Percentiles rank a stretch among this genome's conserved stretches.
Evolutionary conservation across 1,140 invertebrate genomes (phyloP).

Genomic region (Bombus fervidus): DNA sequence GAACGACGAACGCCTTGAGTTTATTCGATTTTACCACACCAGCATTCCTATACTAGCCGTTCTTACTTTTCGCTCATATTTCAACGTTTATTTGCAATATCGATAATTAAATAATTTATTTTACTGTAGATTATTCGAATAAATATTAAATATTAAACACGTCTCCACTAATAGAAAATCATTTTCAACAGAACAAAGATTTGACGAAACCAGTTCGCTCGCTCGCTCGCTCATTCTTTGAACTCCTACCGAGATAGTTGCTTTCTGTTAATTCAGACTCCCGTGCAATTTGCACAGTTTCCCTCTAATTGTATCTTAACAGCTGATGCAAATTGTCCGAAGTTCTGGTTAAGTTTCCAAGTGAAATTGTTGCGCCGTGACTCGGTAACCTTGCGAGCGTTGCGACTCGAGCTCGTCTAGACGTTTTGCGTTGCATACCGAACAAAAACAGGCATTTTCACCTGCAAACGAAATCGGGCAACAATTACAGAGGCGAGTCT

Average conservation of each 20-base stretch:
- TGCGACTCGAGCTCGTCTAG: background rate
- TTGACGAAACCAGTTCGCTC: background rate
- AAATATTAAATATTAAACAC: no score
- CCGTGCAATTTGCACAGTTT: conserved; percentile 27
- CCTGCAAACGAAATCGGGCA: conserved; percentile 48
- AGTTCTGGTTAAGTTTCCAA: conserved; percentile 34
- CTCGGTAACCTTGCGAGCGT: conserved; percentile 30
- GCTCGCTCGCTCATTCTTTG: background rate
- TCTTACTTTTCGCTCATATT: background rate
- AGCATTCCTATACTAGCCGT: background rate
- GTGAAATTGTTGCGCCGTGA: conserved; percentile 34
- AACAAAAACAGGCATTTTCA: conserved; percentile 25
- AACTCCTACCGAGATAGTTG: conserved; percentile 20
- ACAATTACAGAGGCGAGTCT: conserved; percentile 43
- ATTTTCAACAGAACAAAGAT: background rate
- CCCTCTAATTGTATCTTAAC: conserved; percentile 41
- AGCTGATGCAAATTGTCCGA: conserved; percentile 48
- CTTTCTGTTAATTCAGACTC: conserved; percentile 37
- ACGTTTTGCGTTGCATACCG: background rate
- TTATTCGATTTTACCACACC: conserved; percentile 10
- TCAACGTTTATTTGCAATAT: background rate
- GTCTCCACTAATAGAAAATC: no score
- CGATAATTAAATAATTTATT: no score
- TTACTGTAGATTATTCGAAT: no score
- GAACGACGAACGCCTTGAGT: background rate